Base-by-base conservation (phyloP, 2,888 invertebrate species). In the Tetragonula carbonaria region DNA sequence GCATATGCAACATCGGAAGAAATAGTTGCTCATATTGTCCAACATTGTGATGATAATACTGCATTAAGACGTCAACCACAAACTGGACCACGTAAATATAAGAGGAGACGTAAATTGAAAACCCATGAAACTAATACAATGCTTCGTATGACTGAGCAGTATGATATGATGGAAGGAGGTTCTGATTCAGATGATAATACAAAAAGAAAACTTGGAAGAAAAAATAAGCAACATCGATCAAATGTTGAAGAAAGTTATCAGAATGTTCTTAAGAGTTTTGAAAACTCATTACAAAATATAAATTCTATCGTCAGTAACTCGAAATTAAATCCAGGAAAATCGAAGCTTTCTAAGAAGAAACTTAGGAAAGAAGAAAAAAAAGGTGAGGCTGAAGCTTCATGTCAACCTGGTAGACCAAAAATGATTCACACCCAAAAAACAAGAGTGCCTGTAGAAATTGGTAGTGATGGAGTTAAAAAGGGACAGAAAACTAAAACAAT, bases 11-110 rank as follows among this genome's bases (percentile, higher is more conserved):
- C 97, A 0, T 97, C 98, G 4, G 96, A 96, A 23, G 97, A 98
- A 90, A 95, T 98, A 45, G 97, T 98, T 80, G 96, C 97, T 82
- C 98, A 98, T 94, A 96, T 98, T 87, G 98, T 98, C 70, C 97
- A 97, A 91, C 98, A 98, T 92, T 97, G 97, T 92, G 98, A 98
- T 93, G 96, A 97, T 87, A 98, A 98, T 93, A 98, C 98, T 0
- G 98, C 97, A 1, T 95, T 97, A 94, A 97, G 97, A 90, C 95
- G 97, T 68, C 97, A 97, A 90, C 97, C 97, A 0, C 97, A 97
- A 96, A 96, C 96, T 67, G 97, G 96, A 0, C 97, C 97, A 0
- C 95, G 98, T 2, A 98, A 98, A 92, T 98, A 98, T 94, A 98
- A 97, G 93, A 96, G 97, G 0, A 95, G 98, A 76, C 96, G 97